Percentiles rank a stretch among this genome's conserved stretches.
These are phyloP conservation scores for Pantherophis vulpinus DNA, from an alignment of 2,797 vertebrate genomes.

Conservation along the genomic window DNA sequence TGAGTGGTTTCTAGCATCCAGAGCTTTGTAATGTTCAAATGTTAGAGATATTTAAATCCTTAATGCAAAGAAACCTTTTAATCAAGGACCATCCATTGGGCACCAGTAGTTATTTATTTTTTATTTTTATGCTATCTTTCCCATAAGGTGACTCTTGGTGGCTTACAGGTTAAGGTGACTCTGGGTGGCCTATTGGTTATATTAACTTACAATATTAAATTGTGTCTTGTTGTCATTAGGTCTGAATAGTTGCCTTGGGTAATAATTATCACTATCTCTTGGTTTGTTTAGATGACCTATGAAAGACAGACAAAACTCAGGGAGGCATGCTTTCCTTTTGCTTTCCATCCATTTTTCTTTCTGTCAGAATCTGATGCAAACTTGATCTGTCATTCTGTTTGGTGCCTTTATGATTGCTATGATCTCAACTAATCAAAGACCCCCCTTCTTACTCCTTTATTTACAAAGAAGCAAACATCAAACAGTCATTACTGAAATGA, in stretches of 20 bases:
- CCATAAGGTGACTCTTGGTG: neutral
- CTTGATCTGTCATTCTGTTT: conserved; percentile 31
- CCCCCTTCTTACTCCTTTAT: conserved; percentile 11
- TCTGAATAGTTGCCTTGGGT: neutral
- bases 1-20: neutral
- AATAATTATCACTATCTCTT: neutral
- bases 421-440: conserved; percentile 46
- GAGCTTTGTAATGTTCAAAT: neutral
- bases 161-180: neutral
- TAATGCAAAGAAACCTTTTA: neutral
- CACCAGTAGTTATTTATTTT: neutral
- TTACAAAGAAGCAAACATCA: conserved; percentile 58
- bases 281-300: neutral
- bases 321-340: neutral
- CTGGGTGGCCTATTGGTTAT: neutral
- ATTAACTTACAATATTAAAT: neutral
- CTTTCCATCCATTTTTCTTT: neutral
- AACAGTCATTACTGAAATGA: conserved; percentile 66
- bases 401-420: conserved; percentile 26
- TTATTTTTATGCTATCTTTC: neutral
- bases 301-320: neutral
- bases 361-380: conserved; percentile 30
- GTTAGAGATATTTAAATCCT: neutral
- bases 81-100: neutral
- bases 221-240: neutral